A percentile compares a stretch with the other conserved stretches of the same genome.
phyloP scores from a whole-genome alignment of 2,113 vertebrate species.

The Oreochromis niloticus region DNA sequence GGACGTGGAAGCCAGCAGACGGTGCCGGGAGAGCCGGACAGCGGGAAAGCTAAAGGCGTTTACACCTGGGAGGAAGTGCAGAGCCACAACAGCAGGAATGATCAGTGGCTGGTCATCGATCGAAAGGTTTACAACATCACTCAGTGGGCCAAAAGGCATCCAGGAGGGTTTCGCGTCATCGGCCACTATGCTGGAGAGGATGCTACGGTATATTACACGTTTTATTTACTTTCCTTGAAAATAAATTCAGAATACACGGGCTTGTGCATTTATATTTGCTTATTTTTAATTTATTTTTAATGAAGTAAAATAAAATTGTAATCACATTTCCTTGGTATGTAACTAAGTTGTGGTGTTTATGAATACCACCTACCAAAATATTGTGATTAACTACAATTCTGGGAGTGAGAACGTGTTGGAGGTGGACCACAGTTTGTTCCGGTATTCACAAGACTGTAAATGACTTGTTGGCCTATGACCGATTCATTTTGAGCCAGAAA shows the following conservation, averaged over 20 bases:
- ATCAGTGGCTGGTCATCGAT: conserved; percentile 92
- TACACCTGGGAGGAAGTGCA: conserved; percentile 93
- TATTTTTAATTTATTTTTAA: not conserved
- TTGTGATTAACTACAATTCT: not conserved
- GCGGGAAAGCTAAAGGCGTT: not conserved
- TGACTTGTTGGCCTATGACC: not conserved
- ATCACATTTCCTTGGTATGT: no score
- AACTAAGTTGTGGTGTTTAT: not conserved
- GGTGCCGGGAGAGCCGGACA: not conserved
- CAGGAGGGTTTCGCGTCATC: conserved; percentile 86
- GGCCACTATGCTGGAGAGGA: conserved; percentile 90
- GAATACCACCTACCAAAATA: not conserved
- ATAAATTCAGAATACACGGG: not conserved
- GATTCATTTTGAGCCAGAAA: not conserved
- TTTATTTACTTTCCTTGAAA: not conserved
- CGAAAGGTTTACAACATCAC: conserved; percentile 91
- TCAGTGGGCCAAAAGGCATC: conserved; percentile 83
- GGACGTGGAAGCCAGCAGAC: conserved; percentile 39
- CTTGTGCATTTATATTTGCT: not conserved
- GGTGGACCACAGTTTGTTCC: not conserved
- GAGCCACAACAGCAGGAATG: conserved; percentile 77
- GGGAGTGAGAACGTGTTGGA: not conserved
- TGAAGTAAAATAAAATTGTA: no score
- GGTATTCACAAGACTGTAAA: not conserved
- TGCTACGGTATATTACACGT: conserved; percentile 79